These are phyloP conservation scores for Digitonthophagus gazella DNA, from an alignment of 2,888 invertebrate genomes.

Conservation along the genomic window DNA sequence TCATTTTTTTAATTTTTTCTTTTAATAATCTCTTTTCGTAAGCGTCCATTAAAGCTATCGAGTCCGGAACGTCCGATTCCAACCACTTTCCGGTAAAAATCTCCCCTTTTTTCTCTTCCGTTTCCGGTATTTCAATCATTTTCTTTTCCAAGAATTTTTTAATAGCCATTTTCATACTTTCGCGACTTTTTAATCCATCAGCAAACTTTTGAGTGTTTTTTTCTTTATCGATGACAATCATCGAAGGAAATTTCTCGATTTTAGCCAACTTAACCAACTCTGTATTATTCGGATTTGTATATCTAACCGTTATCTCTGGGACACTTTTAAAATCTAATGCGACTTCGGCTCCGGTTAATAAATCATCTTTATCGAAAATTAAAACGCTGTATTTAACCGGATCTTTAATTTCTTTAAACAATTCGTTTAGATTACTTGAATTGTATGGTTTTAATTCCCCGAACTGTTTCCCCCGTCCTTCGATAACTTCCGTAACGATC, in stretches of 20 bases:
- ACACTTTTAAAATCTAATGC: constrained; percentile 64
- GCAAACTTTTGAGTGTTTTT: constrained; percentile 31
- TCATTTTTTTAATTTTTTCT: constrained; percentile 46
- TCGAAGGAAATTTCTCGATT: constrained; percentile 55
- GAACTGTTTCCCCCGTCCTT: constrained; percentile 59
- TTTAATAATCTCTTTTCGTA: constrained; percentile 41
- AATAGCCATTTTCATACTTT: constrained; percentile 54
- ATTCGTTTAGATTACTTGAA: constrained; percentile 52
- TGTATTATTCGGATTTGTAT: constrained; percentile 58
- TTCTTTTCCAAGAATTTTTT: constrained; percentile 54
- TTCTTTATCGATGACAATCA: constrained; percentile 55
- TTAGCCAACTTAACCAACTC: constrained; percentile 54
- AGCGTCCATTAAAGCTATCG: constrained; percentile 38
- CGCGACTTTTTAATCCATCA: constrained; percentile 31
- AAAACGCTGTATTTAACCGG: constrained; percentile 61
- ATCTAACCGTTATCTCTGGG: constrained; percentile 58
- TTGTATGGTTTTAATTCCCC: constrained; percentile 65
- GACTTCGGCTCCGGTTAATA: constrained; percentile 64
- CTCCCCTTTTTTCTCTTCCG: constrained; percentile 29
- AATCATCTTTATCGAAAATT: constrained; percentile 64
- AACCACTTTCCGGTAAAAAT: constrained; percentile 48
- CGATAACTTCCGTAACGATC: constrained; percentile 62
- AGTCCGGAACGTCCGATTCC: constrained; percentile 45
- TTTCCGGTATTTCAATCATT: constrained; percentile 38
- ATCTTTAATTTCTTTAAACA: constrained; percentile 56